These are phyloP conservation scores for Dasyprocta punctata DNA, from an alignment of 2,113 vertebrate species.

Conservation along the genomic window DNA sequence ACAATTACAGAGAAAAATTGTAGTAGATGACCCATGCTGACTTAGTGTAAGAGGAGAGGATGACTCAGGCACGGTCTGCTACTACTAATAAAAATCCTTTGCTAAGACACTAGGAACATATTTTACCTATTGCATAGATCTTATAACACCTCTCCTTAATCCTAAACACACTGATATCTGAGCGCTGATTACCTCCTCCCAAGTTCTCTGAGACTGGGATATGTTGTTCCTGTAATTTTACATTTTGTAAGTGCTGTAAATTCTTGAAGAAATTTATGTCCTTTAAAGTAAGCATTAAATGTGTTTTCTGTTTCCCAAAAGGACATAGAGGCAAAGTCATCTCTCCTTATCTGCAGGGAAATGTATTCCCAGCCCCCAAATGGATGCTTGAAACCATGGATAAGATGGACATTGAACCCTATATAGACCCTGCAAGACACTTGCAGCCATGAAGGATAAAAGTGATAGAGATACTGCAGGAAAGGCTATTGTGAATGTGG, in stretches of 20 bases:
- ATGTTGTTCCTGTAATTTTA: background rate
- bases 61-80: fast-evolving
- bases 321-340: background rate
- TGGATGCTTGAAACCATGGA: too few species aligned
- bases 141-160: background rate
- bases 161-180: background rate
- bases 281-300: background rate
- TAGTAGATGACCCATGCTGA: background rate
- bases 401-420: background rate
- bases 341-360: fast-evolving
- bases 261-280: background rate
- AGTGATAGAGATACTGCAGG: too few species aligned
- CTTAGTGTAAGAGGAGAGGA: background rate
- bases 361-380: too few species aligned
- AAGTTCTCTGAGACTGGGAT: background rate
- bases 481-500: too few species aligned
- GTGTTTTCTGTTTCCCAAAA: background rate
- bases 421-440: background rate
- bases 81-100: background rate
- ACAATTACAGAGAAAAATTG: background rate
- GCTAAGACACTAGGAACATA: background rate
- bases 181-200: background rate
- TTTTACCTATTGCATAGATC: fast-evolving
- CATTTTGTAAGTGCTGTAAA: background rate
- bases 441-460: background rate